Conservation (phyloP, 2,888 invertebrate species). For the Liposcelis brunnea region DNA sequence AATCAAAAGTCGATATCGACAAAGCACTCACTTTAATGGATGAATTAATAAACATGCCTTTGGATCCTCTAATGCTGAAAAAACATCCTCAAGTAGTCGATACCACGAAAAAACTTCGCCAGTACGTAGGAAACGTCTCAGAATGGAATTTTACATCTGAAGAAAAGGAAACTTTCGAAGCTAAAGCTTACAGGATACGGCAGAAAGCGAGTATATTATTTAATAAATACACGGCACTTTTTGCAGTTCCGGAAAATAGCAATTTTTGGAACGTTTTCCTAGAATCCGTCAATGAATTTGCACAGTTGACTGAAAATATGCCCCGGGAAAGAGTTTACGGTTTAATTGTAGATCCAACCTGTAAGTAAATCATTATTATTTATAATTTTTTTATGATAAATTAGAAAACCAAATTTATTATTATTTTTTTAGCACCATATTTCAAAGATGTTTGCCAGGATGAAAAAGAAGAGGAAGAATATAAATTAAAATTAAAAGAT, state of each 20-base stretch:
- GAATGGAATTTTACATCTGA: conserved; percentile 49
- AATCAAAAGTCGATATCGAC: conserved; percentile 53
- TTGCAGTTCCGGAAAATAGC: conserved; percentile 39
- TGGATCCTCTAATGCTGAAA: conserved; percentile 57
- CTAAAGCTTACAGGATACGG: conserved; percentile 9
- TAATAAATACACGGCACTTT: conserved; percentile 32
- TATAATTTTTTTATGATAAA: too few relatives aligned
- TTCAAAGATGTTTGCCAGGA: not conserved
- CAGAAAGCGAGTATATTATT: conserved; percentile 22
- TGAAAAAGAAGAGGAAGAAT: conserved; percentile 16
- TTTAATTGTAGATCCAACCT: conserved; percentile 41
- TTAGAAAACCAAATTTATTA: too few relatives aligned
- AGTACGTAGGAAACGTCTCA: conserved; percentile 61
- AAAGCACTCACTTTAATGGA: conserved; percentile 51
- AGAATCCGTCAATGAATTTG: conserved; percentile 47
- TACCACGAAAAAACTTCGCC: conserved; percentile 53
- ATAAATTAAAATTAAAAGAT: conserved; percentile 17
- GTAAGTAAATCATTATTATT: conserved; percentile 2
- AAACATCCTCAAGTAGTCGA: conserved; percentile 66
- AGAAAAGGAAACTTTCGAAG: conserved; percentile 29
- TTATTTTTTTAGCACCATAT: not conserved
- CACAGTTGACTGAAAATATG: conserved; percentile 44
- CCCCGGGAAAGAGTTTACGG: conserved; percentile 39
- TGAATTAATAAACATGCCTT: conserved; percentile 36
- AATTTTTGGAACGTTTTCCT: conserved; percentile 57